Evolutionary conservation across 2,888 invertebrate species (phyloP), one percentile per base, ranked within the genome.

Genomic region (Hoplodrina blanda): DNA sequence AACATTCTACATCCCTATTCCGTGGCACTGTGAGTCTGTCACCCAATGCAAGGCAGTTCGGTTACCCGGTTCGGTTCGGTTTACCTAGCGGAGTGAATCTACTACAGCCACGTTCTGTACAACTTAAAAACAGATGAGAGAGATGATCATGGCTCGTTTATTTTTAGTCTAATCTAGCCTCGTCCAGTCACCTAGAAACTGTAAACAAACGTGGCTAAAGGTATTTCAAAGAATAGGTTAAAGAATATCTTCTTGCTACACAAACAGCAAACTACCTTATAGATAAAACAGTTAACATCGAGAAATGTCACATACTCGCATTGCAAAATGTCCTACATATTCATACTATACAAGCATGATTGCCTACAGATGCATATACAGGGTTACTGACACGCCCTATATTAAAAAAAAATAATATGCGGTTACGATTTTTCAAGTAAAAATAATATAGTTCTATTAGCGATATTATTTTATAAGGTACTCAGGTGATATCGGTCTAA

Each of bases 261-360:
- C 41, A 66, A 69, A 52, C 17, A n/a, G n/a, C 20, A 17, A 62
- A 62, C 62, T 62, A 52, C 59, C 52, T 57, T 52, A 63, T 62
- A 53, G 41, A 73, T 64, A 70, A 25, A 62, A 74, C 44, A 44
- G 41, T 30, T 57, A 62, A 53, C 71, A 73, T 80, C 79, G 67
- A 56, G 56, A 67, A 67, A 64, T 65, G 54, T 61, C 73, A 78
- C 65, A 73, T 56, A 46, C 49, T 72, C 15, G 37, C 54, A 61
- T 76, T 76, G 53, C 52, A 50, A 71, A 54, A 50, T 54, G 62
- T 65, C 19, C 50, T 62, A 72, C 53, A 61, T 46, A 53, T n/a
- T n/a, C 20, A 20, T 41, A 53, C 20, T 30, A 20, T 41, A 71
- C 55, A 49, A 55, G 13, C 33, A 41, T 30, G 20, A 44, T 69